Conservation (phyloP, 2,797 vertebrate genomes). For the Chelon auratus region DNA sequence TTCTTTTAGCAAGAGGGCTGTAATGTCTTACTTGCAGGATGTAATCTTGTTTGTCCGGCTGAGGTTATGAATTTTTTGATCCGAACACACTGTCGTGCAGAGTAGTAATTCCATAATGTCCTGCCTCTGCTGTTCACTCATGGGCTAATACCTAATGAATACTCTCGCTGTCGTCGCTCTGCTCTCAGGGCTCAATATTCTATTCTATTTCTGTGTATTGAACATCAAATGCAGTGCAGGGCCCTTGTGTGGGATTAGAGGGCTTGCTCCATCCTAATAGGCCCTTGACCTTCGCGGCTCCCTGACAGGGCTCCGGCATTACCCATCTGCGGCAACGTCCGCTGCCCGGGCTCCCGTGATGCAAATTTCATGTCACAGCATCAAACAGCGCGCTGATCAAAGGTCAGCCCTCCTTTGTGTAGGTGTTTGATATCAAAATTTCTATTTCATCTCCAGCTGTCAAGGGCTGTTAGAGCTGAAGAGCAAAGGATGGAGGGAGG, state of each 20-base stretch:
- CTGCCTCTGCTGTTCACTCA: constrained; percentile 43
- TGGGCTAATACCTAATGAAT: constrained; percentile 64
- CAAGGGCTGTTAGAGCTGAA: constrained; percentile 83
- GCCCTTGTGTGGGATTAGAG: constrained; percentile 79
- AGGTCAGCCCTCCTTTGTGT: constrained; percentile 93
- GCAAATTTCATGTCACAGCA: constrained; percentile 94
- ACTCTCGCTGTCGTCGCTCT: constrained; percentile 51
- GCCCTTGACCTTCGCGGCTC: constrained; percentile 88
- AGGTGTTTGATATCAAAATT: constrained; percentile 93
- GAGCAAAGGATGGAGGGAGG: constrained; percentile 70
- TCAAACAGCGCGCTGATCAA: constrained; percentile 92
- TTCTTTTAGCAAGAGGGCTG: constrained; percentile 5
- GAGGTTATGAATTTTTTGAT: constrained; percentile 35
- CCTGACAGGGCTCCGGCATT: constrained; percentile 84
- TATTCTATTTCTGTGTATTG: constrained; percentile 71
- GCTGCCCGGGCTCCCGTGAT: constrained; percentile 84
- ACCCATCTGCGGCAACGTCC: constrained; percentile 80
- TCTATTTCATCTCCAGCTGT: constrained; percentile 92
- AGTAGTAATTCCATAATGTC: constrained; percentile 55
- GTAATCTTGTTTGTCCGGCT: constrained; percentile 31
- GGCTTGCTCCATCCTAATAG: constrained; percentile 83
- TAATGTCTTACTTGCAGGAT: constrained; percentile 4
- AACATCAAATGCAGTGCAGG: constrained; percentile 76
- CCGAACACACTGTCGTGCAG: constrained; percentile 45
- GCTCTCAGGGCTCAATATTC: constrained; percentile 70